Base-by-base conservation (phyloP, 2,797 vertebrate species). In the Typhlichthys subterraneus region DNA sequence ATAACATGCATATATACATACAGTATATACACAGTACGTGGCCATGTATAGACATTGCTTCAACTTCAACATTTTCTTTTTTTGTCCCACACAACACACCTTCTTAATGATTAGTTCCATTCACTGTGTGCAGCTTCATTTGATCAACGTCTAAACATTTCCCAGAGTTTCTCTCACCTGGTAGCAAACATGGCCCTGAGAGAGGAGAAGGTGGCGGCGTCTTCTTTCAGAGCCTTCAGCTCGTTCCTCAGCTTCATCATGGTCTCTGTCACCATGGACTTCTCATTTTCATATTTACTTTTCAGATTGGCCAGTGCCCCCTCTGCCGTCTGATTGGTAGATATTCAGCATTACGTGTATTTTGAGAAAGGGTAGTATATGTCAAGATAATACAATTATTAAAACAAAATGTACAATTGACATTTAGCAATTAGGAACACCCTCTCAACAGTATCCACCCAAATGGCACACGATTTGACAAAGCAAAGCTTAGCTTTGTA, bases 221-320 rank as follows among this genome's bases (percentile, higher is more conserved):
- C 98, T 91, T 99, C 97, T 81, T 98, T 99, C 77, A 99, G 89
- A 75, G 97, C 98, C 90, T 99, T 99, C 61, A 99, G 87, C 73
- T 99, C 98, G 4, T 99, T 99, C 73, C 98, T 93, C 55, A 99
- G 91, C 83, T 99, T 99, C 80, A 94, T 99, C 97, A 99, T 99
- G 1, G 98, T 98, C 85, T 99, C 98, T 0, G 96, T 99, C 88
- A 99, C 97, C 94, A 98, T 99, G 0, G 93, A 78, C 78, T 99
- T 99, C 81, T 99, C 98, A 15, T 98, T 99, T 88, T 99, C 98
- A 0, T 99, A 99, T 75, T 99, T 99, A 87, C 98, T 99, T 91
- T 99, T 99, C 90, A 99, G 84, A 85, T 99, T 99, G 29, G 97
- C 95, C 71, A 99, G 86, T 0, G 97, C 97, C 72, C 90, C 94